phyloP scores from a whole-genome alignment of 2,888 invertebrate genomes.

The Hartigia nigra region DNA sequence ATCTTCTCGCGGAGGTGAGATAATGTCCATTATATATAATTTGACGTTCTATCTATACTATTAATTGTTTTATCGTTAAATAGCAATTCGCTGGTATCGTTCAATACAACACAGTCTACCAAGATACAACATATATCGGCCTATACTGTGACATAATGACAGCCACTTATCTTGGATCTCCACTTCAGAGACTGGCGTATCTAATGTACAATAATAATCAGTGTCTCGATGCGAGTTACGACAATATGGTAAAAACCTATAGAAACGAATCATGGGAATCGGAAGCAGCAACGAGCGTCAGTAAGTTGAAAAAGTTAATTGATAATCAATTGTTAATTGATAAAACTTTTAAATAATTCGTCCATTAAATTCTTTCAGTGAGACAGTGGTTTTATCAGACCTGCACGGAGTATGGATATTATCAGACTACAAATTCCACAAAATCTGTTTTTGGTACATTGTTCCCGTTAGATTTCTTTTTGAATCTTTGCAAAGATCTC shows the following conservation, averaged over 20 bases:
- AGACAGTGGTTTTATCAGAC: constrained; percentile 87
- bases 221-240: constrained; percentile 39
- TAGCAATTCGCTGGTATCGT: constrained; percentile 49
- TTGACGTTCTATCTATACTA: constrained; percentile 2
- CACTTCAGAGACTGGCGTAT: constrained; percentile 44
- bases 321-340: background rate
- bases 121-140: constrained; percentile 31
- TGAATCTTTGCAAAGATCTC: constrained; percentile 63
- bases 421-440: constrained; percentile 76
- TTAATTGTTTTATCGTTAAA: background rate
- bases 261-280: constrained; percentile 32
- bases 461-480: constrained; percentile 68
- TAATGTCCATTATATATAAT: background rate
- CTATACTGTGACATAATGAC: constrained; percentile 44
- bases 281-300: constrained; percentile 9
- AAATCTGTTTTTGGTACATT: constrained; percentile 73
- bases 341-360: background rate
- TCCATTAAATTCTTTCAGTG: constrained; percentile 64
- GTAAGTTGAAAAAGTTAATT: constrained; percentile 26
- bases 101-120: constrained; percentile 44
- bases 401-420: constrained; percentile 88
- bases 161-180: constrained; percentile 32
- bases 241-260: constrained; percentile 28
- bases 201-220: background rate
- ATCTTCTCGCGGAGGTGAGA: constrained; percentile 50